Base-by-base conservation (phyloP, 2,888 invertebrate genomes). In the Cerceris rybyensis region DNA sequence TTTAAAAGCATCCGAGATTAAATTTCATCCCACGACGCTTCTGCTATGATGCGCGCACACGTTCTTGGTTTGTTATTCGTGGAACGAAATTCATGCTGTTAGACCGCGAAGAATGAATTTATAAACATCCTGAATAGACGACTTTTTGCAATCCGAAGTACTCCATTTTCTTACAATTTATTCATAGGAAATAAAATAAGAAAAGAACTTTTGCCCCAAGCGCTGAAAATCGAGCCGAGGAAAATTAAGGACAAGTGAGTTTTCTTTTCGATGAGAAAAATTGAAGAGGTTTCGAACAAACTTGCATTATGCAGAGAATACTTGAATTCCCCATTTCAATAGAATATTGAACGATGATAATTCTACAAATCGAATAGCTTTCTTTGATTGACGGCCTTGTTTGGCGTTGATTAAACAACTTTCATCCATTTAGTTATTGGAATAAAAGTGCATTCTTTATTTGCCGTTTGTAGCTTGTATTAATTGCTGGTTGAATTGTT, bases 1-100 rank as follows among this genome's bases (percentile, higher is more conserved):
- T 55, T 65, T 50, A 49, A 55, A 68, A 49, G 49, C 64, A 14
- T 1, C 17, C 59, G 39, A 39, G 74, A 68, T 64, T 75, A 67
- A 75, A 71, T 72, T 63, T 66, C 57, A 67, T 63, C 67, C 41
- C 14, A 9, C 1, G 42, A n/a, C 64, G 50, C 7, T 7, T 17
- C 6, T 9, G 28, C 28, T 28, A 28, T 28, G 28, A 55, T 39
- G 54, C 9, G 17, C n/a, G 16, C 14, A 28, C 54, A 46, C 59
- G 58, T 28, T 55, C 41, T n/a, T 28, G 9, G 17, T 66, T 50
- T 57, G 55, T 64, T 68, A 59, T 64, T 6, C 16, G 41, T 1
- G 1, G 28, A 28, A 6, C 41, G 7, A 60, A 41, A 70, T 70
- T 41, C 11, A 46, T 11, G 46, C 46, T 46, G 8, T 11, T 6